phyloP scores from a whole-genome alignment of 2,113 vertebrate genomes.

The Pelvicachromis taeniatus region DNA sequence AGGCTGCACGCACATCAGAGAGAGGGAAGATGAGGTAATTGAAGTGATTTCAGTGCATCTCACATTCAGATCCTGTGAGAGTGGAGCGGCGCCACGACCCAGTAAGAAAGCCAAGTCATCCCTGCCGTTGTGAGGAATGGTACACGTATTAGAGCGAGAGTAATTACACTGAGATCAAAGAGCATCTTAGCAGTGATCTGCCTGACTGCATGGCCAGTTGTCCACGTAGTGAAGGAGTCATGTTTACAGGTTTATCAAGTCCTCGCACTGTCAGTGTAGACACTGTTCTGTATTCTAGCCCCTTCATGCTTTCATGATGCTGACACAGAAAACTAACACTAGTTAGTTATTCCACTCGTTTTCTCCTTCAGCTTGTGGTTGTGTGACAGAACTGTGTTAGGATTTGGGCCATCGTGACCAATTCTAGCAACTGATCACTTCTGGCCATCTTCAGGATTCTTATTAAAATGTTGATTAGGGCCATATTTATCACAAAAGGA shows the following conservation, averaged over 20 bases:
- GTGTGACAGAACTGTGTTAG: background rate
- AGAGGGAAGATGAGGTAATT: background rate
- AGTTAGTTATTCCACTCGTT: background rate
- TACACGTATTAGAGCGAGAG: background rate
- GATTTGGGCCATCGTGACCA: background rate
- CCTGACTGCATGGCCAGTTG: background rate
- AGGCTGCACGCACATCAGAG: background rate
- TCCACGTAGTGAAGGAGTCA: background rate
- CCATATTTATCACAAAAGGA: background rate
- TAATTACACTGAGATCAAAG: conserved; percentile 18
- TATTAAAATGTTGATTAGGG: rapidly evolving
- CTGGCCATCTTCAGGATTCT: background rate
- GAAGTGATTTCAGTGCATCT: conserved; percentile 3
- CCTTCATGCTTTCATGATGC: background rate
- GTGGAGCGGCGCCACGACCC: background rate
- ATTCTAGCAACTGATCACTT: background rate
- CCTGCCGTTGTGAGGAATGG: background rate
- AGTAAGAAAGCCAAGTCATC: background rate
- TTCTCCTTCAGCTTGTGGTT: background rate
- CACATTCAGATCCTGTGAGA: background rate
- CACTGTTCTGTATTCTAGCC: background rate
- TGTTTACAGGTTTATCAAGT: background rate
- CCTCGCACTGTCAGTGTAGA: background rate
- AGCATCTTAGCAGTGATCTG: background rate
- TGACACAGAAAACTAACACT: background rate